Evolutionary conservation across 1,140 invertebrate genomes (phyloP), one percentile per base, ranked within the genome.

Genomic region (Pachypeltis micranthus): DNA sequence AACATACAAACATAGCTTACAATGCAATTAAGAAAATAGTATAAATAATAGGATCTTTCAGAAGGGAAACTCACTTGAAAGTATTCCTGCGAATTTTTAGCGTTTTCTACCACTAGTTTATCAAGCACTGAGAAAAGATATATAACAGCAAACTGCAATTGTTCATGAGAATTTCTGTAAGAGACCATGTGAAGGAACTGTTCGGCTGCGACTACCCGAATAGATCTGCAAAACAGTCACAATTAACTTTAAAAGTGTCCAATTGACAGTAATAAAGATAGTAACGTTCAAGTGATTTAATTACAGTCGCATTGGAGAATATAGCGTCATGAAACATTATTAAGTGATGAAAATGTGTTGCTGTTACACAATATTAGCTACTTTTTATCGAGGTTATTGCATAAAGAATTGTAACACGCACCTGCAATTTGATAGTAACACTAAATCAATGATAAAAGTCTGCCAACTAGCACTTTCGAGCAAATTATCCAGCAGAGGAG

Each of bases 361-460:
- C n/a, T n/a, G n/a, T n/a, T n/a, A n/a, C n/a, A n/a, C n/a, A n/a
- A n/a, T n/a, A n/a, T n/a, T n/a, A n/a, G n/a, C n/a, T n/a, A n/a
- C n/a, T n/a, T n/a, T n/a, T n/a, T n/a, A n/a, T n/a, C n/a, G n/a
- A n/a, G n/a, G n/a, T n/a, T n/a, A n/a, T n/a, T n/a, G 28, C 25
- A 16, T 26, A 39, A 44, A n/a, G 27, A 54, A 23, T n/a, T 62
- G 27, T 7, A 27, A 12, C n/a, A n/a, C 62, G 68, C 66, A 79
- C 77, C 78, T 78, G 66, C 79, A 78, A 69, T 75, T 75, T 69
- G 77, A 80, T 31, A 92, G 80, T 27, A 97, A 79, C 63, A 97
- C 84, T 65, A 95, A 78, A 73, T 94, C 92, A 65, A 94, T 86
- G 19, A 95, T 85, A 71, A 95, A 93, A 26, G 84, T 83, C 66